A percentile compares a stretch with the other conserved stretches of the same genome.
phyloP scores from a whole-genome alignment of 2,888 invertebrate species.

The Eupithecia pulchellata region DNA sequence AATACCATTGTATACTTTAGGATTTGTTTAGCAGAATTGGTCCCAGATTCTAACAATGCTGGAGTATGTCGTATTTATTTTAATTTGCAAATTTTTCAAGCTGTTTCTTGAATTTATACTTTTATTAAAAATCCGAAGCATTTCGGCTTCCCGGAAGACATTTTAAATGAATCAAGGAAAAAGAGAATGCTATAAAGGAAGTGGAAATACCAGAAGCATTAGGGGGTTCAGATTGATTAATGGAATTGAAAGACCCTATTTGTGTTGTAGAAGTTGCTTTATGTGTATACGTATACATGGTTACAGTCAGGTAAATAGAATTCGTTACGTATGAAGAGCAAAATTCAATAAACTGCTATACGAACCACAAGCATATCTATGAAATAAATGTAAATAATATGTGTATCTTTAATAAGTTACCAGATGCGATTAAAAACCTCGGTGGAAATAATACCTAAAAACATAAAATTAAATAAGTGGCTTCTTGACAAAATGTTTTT shows the following conservation, averaged over 20 bases:
- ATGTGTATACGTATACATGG: too few species aligned
- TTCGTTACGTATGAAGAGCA: neutral
- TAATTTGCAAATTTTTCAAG: neutral
- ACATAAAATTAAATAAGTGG: too few species aligned
- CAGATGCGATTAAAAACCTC: too few species aligned
- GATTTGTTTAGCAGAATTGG: neutral
- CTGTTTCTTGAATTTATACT: neutral
- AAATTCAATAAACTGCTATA: too few species aligned
- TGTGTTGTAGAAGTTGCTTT: neutral
- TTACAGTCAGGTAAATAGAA: neutral
- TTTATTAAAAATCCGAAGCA: neutral
- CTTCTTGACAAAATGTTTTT: too few species aligned
- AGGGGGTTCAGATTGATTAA: slow-evolving; percentile 59
- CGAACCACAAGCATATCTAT: too few species aligned
- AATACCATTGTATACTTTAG: neutral
- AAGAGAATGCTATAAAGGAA: slow-evolving; percentile 47
- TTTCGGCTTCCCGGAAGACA: neutral
- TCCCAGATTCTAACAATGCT: neutral
- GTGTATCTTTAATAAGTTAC: too few species aligned
- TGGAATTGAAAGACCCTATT: slow-evolving; percentile 38
- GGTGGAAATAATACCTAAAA: too few species aligned
- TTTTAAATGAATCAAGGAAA: slow-evolving; percentile 46
- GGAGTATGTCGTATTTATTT: neutral
- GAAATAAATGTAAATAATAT: too few species aligned
- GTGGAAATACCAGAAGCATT: slow-evolving; percentile 52